Evolutionary conservation across 2,113 vertebrate genomes (phyloP), one percentile per base, ranked within the genome.

Genomic region (Alethe diademata): DNA sequence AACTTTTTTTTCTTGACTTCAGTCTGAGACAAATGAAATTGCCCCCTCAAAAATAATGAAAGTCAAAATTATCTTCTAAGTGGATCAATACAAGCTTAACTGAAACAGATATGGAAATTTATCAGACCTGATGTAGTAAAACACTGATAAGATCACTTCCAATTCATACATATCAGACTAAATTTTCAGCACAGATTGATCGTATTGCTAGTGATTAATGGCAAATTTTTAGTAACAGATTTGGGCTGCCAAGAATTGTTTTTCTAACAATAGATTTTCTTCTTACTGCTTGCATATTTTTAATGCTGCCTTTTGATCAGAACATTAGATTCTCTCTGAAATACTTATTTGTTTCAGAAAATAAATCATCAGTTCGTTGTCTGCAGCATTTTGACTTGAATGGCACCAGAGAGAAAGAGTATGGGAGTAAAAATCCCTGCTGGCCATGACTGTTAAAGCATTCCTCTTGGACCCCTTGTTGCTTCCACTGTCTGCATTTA

Each of bases 51-150:
- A 97, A 95, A 92, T 91, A 95, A 97, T 96, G 67, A 53, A 98
- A 94, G 85, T 78, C 65, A 97, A 97, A 98, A 95, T 96, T 70
- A 97, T 98, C 94, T 95, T 96, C 90, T 97, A 97, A 97, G 95
- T 97, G 92, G 93, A 98, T 98, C 97, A 86, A 97, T 97, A 94
- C 86, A 95, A 97, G 84, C 92, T 96, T 97, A 98, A 98, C 95
- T 93, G 95, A 97, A 97, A 98, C 94, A 96, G 94, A 97, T 97
- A 96, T 70, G 50, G 91, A 89, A 97, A 92, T 97, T 98, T 97
- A 97, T 98, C 95, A 89, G 94, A 97, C 70, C 88, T 97, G 97
- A 97, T 97, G 92, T 72, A 96, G 82, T 96, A 97, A 96, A 97
- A 97, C 94, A 91, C 95, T 97, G 96, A 96, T 97, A 96, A 97